Conservation (phyloP, 2,797 vertebrate species). For the Masticophis lateralis region DNA sequence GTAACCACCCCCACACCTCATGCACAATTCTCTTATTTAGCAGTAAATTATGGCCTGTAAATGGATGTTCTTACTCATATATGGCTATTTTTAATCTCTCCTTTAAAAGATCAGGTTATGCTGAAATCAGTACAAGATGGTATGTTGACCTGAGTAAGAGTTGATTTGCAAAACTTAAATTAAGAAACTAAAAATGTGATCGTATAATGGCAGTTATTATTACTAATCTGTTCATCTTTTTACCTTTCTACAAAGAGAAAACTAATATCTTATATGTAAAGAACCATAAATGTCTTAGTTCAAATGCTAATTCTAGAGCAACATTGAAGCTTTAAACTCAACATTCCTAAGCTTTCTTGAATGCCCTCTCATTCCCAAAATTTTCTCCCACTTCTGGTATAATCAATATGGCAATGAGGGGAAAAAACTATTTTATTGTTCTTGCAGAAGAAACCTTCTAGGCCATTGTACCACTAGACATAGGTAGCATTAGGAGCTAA, state of each 20-base stretch:
- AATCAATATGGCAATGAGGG: background rate
- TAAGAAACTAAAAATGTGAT: background rate
- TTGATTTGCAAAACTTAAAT: background rate
- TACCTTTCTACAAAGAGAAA: background rate
- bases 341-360: background rate
- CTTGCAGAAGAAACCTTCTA: background rate
- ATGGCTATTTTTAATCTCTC: slow-evolving; percentile 25
- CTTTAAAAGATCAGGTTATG: slow-evolving; percentile 26
- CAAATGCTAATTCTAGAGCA: background rate
- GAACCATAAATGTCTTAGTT: background rate
- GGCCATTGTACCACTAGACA: background rate
- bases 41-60: slow-evolving; percentile 29
- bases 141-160: background rate
- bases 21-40: slow-evolving; percentile 28
- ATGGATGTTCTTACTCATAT: slow-evolving; percentile 37
- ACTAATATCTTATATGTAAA: background rate
- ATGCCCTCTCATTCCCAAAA: background rate
- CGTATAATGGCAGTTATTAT: background rate
- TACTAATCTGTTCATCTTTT: background rate
- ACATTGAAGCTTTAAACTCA: background rate
- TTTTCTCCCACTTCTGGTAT: background rate
- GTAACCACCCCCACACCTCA: slow-evolving; percentile 31
- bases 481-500: background rate
- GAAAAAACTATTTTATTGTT: background rate
- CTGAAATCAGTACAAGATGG: slow-evolving; percentile 9